Evolutionary conservation across 2,888 invertebrate genomes (phyloP), one percentile per base, ranked within the genome.

Genomic region (Drosophila meridionalis): DNA sequence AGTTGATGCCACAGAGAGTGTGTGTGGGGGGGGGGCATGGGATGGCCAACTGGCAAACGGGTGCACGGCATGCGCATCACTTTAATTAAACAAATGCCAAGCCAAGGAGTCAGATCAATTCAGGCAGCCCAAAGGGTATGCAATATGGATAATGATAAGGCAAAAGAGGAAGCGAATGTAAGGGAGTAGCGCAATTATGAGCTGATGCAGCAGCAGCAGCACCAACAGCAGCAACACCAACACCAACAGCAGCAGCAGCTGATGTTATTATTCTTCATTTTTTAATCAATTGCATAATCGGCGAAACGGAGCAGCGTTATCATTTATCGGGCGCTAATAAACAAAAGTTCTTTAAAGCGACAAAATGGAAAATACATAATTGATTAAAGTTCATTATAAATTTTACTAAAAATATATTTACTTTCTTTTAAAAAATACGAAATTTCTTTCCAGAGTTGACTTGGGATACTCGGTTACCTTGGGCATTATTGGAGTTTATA

Each of bases 1-100:
- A 42, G 14, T 40, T 52, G 52, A 52, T 36, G 52, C 52, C 52
- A 63, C 60, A 43, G 45, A 28, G 14, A 2, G 47, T 28, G 47
- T 3, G 12, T 9, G 9, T 8, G 12, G 26, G 12, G 12, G 2
- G 20, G 9, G 8, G 1, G 20, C 3, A 1, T 12, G 14, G 48
- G 8, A 4, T 52, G 52, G 34, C 12, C 52, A 52, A 1, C 43
- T 42, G 64, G 30, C 32, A 36, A 45, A 34, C 9, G 26, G 26
- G 45, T 55, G 28, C 64, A 36, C 55, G 56, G 66, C 52, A 56
- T 65, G 70, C 60, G 74, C 87, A 81, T 89, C 87, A 83, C 89
- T 89, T 85, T 85, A 89, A 85, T 85, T 85, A 85, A 85, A 89
- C 83, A 85, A 85, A 85, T 89, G 82, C 84, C 84, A 81, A 36